A percentile compares a stretch with the other conserved stretches of the same genome.
Evolutionary conservation across 2,113 vertebrate genomes (phyloP).

Genomic region (Odocoileus virginianus): DNA sequence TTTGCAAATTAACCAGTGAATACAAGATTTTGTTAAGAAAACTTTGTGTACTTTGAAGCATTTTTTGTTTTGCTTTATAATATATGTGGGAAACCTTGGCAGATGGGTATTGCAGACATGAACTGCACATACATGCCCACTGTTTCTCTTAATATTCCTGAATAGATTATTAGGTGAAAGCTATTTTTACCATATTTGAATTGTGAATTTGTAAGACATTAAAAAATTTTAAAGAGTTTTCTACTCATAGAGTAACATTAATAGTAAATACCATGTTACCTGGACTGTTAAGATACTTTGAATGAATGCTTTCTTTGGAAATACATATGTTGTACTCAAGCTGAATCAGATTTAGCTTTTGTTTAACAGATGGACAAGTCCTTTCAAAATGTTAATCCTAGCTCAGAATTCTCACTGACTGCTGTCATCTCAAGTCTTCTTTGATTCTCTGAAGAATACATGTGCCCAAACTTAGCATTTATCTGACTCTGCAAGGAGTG

Average conservation of each 20-base stretch:
- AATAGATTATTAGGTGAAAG: background rate
- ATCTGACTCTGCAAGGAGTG: background rate
- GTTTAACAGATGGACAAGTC: background rate
- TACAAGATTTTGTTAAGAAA: background rate
- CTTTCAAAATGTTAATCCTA: background rate
- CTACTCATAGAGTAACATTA: background rate
- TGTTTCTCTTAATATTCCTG: background rate
- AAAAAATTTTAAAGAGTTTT: background rate
- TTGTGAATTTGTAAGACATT: background rate
- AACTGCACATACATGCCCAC: background rate
- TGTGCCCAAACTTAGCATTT: background rate
- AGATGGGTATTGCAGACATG: background rate
- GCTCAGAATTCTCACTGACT: background rate
- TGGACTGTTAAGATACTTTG: background rate
- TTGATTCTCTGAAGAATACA: background rate
- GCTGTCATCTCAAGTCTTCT: background rate
- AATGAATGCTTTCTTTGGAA: background rate
- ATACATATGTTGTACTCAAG: background rate
- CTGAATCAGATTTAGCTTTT: background rate
- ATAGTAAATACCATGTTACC: background rate
- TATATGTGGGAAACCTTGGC: background rate
- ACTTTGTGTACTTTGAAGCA: background rate
- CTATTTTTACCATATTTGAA: background rate
- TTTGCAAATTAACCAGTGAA: background rate
- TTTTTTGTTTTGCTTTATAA: background rate